Conservation (phyloP, 2,797 vertebrate genomes). For the Pseudochirops corinnae region DNA sequence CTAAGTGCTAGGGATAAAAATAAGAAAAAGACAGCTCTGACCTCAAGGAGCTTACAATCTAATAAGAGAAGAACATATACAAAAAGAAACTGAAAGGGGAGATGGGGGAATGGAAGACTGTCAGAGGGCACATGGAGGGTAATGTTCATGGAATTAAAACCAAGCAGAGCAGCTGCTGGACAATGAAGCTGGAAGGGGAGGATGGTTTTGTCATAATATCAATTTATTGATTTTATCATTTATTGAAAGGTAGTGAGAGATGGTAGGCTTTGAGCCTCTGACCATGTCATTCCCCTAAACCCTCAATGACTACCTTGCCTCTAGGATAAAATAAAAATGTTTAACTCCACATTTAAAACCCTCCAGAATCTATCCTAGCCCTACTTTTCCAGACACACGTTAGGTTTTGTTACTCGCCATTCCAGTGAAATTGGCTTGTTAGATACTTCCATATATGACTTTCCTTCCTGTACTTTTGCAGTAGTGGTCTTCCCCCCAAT, state of each 20-base stretch:
- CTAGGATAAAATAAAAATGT: background rate
- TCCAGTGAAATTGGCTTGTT: too few species aligned
- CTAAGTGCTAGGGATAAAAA: background rate
- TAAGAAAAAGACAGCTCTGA: background rate
- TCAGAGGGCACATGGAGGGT: background rate
- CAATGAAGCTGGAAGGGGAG: background rate
- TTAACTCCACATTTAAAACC: background rate
- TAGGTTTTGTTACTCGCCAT: too few species aligned
- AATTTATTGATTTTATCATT: background rate
- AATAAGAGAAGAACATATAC: background rate
- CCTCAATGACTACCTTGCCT: background rate
- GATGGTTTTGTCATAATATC: background rate
- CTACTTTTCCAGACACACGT: background rate
- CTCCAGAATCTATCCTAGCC: background rate
- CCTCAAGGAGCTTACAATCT: background rate
- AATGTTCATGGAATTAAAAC: background rate
- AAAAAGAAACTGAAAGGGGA: background rate
- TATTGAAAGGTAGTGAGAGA: background rate
- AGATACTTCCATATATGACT: too few species aligned
- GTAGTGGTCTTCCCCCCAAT: too few species aligned
- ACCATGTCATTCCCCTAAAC: background rate
- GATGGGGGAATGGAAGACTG: background rate
- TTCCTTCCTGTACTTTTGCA: too few species aligned
- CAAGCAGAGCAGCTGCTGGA: background rate
- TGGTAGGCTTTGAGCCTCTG: background rate